Base-by-base conservation (phyloP, 2,797 vertebrate genomes). In the Crocidura indochinensis region DNA sequence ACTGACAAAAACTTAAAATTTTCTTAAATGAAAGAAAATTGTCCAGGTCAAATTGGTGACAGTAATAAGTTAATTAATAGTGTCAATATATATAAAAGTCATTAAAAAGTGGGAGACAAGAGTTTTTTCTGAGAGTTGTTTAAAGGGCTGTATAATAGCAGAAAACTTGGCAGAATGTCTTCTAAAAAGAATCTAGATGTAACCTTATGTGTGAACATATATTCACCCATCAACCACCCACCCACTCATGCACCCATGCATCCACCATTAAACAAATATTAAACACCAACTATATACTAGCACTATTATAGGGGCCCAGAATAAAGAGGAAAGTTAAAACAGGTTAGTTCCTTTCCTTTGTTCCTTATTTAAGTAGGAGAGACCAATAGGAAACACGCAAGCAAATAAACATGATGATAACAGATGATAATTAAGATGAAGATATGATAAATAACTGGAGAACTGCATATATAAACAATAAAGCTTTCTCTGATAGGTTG, bases 281-380 rank as follows among this genome's bases (percentile, higher is more conserved):
- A 74, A 89, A n/a, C 85, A 69, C 46, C 6, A 24, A 74, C 11
- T 65, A 29, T 64, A 62, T 10, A 24, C 26, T 12, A 90, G 46
- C 12, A 62, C 56, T 88, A 17, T 22, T 72, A 68, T 65, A 84
- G 71, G 65, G 31, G 22, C 22, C 80, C 24, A 84, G 17, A 46
- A 38, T 51, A 26, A 17, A 91, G 31, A 17, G 11, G 38, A 56
- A 62, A 47, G 75, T 82, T 81, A 87, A 67, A 38, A 51, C 27
- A 80, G 29, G 62, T 8, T 9, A 80, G 10, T 83, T 83, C 44
- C 27, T 87, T 88, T 94, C 22, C 29, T 64, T 86, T 67, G 26
- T 75, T 56, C 68, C 88, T 53, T 0, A 84, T 75, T 76, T 92
- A 85, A 87, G 60, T 60, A 49, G 29, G 84, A 31, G 10, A 89